These are phyloP conservation scores for Oenanthe oenanthe DNA, from an alignment of 2,113 vertebrate genomes.

Conservation along the genomic window DNA sequence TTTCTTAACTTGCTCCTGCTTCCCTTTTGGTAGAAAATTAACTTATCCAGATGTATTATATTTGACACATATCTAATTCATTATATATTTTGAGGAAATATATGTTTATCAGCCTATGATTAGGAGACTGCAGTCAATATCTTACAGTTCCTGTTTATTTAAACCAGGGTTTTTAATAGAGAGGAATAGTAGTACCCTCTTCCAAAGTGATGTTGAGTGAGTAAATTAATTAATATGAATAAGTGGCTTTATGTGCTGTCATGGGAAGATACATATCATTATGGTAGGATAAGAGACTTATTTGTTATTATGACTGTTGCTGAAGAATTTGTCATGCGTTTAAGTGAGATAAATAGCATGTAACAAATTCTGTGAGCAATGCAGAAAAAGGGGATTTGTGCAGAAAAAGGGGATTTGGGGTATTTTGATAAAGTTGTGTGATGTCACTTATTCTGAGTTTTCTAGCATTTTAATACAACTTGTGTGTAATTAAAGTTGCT, in stretches of 20 bases:
- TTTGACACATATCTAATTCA: background rate
- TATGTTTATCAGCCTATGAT: background rate
- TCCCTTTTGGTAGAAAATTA: background rate
- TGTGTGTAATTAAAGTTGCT: background rate
- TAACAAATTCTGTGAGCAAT: background rate
- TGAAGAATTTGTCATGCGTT: background rate
- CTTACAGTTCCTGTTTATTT: background rate
- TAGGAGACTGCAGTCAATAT: background rate
- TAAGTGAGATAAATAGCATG: background rate
- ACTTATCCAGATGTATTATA: background rate
- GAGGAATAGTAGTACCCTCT: background rate
- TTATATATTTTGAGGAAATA: background rate
- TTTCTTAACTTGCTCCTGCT: accelerated
- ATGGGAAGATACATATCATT: background rate
- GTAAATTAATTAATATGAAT: background rate
- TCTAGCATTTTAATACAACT: background rate
- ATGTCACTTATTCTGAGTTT: background rate
- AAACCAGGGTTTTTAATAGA: background rate
- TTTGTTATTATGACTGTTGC: background rate
- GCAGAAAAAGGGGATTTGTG: background rate
- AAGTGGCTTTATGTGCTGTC: background rate
- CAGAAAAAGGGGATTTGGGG: background rate
- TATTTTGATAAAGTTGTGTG: background rate
- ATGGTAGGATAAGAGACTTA: background rate
- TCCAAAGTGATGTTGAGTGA: background rate